These are phyloP conservation scores for Pinna nobilis DNA, from an alignment of 1,140 invertebrate genomes.

Conservation along the genomic window DNA sequence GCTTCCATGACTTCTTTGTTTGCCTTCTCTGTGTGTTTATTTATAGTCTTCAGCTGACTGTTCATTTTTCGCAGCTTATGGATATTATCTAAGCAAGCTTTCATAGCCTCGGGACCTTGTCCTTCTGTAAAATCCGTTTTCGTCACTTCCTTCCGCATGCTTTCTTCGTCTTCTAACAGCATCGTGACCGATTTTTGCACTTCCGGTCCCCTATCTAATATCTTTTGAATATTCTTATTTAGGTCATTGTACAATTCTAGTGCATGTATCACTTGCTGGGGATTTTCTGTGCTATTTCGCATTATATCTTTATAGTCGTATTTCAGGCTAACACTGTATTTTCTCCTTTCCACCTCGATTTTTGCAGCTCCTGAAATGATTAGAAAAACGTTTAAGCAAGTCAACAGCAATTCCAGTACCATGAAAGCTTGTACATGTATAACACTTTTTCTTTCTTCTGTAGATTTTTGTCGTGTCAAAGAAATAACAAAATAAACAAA, in stretches of 20 bases:
- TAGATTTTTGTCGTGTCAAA: too few species aligned
- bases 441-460: too few species aligned
- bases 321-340: neutral
- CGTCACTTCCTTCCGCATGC: conserved; percentile 45
- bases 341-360: neutral
- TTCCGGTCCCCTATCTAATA: conserved; percentile 42
- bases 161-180: conserved; percentile 49
- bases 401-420: neutral
- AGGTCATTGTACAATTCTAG: conserved; percentile 50
- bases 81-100: conserved; percentile 45
- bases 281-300: conserved; percentile 7
- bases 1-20: conserved; percentile 48
- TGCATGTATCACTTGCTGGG: conserved; percentile 25
- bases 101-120: conserved; percentile 44
- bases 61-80: conserved; percentile 42
- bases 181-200: conserved; percentile 42
- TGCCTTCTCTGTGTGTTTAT: conserved; percentile 39
- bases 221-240: conserved; percentile 44
- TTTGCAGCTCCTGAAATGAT: conserved; percentile 8
- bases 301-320: conserved; percentile 10
- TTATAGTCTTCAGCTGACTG: conserved; percentile 43
- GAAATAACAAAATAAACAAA: too few species aligned
- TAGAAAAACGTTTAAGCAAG: neutral
- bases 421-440: neutral
- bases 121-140: conserved; percentile 39